Evolutionary conservation across 2,797 vertebrate species (phyloP).

Genomic region (Typhlichthys subterraneus): DNA sequence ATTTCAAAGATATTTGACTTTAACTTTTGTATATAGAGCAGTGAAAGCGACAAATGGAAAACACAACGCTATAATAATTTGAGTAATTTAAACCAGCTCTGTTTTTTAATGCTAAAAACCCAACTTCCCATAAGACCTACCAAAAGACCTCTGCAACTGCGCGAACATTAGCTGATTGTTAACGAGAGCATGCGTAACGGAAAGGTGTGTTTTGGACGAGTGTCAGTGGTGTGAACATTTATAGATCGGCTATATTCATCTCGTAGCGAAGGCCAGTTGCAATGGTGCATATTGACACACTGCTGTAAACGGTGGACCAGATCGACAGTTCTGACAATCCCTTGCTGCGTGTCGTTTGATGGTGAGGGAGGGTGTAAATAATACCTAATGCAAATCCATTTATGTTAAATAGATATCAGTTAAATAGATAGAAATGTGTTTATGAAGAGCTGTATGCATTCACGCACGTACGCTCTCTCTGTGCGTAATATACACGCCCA

Average conservation of each 20-base stretch:
- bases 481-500: conserved; percentile 46
- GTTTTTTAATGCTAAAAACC: conserved; percentile 17
- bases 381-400: not conserved
- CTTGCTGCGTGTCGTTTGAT: conserved; percentile 10
- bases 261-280: not conserved
- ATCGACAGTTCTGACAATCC: conserved; percentile 16
- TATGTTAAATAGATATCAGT: not conserved
- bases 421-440: not conserved
- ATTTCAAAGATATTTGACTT: not conserved
- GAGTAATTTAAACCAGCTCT: fast-evolving
- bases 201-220: not conserved
- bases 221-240: not conserved
- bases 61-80: fast-evolving
- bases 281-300: conserved; percentile 18
- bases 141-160: conserved; percentile 32
- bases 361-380: conserved; percentile 43
- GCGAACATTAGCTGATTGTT: conserved; percentile 38
- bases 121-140: conserved; percentile 47
- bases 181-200: not conserved
- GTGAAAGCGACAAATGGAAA: fast-evolving
- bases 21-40: not conserved
- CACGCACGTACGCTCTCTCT: conserved; percentile 43
- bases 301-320: conserved; percentile 40
- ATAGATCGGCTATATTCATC: conserved; percentile 26
- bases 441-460: conserved; percentile 7